Evolutionary conservation across 1,140 invertebrate species (phyloP), one percentile per base, ranked within the genome.

Genomic region (Formica exsecta): DNA sequence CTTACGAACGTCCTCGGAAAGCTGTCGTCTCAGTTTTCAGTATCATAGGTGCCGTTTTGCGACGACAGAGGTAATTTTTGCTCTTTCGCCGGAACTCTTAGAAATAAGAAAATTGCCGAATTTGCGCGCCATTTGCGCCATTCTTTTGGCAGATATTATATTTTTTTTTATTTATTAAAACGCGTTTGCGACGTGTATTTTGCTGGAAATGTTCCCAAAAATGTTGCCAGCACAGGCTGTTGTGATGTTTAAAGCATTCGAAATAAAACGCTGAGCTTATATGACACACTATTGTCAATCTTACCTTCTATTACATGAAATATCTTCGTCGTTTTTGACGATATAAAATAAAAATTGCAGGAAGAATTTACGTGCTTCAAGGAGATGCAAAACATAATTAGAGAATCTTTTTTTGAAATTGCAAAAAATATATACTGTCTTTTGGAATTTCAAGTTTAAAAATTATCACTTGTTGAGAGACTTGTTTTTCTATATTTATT

Each of bases 141-240:
- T 36, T 16, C 4, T 36, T 1, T 19, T 7, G 0, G 68, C 13
- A 36, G 54, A 38, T 57, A 22, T 32, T 44, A 44, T 83, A 41
- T 41, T 8, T 41, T 25, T 61, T 83, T 48, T 83, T 61, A 48
- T 83, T 83, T 74, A 61, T 83, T 73, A 19, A 44, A 83, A 81
- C 38, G 68, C 11, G 25, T 22, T n/a, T 25, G 19, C 2, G 3
- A 48, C 11, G 22, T 73, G 71, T 41, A 73, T 73, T 73, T 81
- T 3, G 36, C 9, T n/a, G 41, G 41, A 36, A 48, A 71, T 48
- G 38, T 73, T 54, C 11, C 25, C 25, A 16, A 51, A 36, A 32
- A 19, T 7, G 29, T 36, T 61, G 66, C 22, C 77, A 32, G 77
- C 19, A 25, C 13, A 57, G 19, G 59, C 29, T 29, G 19, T 6